phyloP scores from a whole-genome alignment of 2,113 vertebrate genomes.

The Acinonyx jubatus region DNA sequence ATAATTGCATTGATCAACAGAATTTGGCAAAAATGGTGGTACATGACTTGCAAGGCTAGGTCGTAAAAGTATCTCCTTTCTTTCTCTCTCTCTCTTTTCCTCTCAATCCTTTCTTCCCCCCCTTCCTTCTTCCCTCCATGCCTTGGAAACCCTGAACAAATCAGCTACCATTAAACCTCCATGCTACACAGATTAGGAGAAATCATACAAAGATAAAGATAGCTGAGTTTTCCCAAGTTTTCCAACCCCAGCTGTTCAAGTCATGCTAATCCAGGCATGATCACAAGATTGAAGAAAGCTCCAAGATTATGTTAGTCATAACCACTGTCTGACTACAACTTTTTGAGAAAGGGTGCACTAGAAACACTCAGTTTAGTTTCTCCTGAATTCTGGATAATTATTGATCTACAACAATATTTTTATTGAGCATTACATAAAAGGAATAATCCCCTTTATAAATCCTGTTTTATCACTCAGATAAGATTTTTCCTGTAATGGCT shows the following conservation, averaged over 20 bases:
- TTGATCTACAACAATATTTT: background rate
- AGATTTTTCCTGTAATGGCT: background rate
- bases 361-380: background rate
- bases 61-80: background rate
- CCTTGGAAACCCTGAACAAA: background rate
- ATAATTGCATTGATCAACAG: background rate
- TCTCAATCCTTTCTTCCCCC: too few species aligned
- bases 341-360: background rate
- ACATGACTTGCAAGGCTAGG: background rate
- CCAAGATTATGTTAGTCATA: background rate
- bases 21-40: background rate
- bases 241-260: background rate
- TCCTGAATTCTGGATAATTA: background rate
- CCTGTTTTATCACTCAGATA: background rate
- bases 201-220: background rate
- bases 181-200: background rate
- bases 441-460: background rate
- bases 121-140: background rate
- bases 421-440: background rate
- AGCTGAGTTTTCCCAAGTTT: background rate
- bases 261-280: background rate
- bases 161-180: background rate
- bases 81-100: background rate
- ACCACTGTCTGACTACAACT: background rate
- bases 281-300: background rate